These are phyloP conservation scores for Bruchidius siliquastri DNA, from an alignment of 2,888 invertebrate species.

Conservation along the genomic window DNA sequence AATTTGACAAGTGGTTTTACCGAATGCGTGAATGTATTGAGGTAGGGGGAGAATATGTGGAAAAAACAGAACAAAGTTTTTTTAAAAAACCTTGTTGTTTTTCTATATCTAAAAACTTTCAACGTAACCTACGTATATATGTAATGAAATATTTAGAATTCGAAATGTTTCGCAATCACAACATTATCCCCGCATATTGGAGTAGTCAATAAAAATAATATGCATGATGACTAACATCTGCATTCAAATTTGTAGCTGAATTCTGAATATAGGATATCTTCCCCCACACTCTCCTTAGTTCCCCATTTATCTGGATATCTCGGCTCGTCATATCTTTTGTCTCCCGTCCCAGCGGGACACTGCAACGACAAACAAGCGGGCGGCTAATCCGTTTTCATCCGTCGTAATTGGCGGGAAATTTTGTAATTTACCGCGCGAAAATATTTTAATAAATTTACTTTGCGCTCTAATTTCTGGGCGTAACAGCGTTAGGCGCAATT, in stretches of 20 bases:
- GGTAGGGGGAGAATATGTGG: no score
- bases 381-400: conserved; percentile 6
- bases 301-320: not conserved
- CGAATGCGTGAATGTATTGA: no score
- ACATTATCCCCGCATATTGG: no score
- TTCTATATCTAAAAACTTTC: no score
- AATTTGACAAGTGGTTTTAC: no score
- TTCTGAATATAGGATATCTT: not conserved
- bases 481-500: not conserved
- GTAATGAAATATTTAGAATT: no score
- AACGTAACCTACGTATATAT: no score
- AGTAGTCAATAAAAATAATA: no score
- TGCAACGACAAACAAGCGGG: conserved; percentile 2
- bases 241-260: not conserved
- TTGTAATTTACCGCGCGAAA: conserved; percentile 6
- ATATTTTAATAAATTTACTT: conserved; percentile 7
- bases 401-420: conserved; percentile 5
- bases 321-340: not conserved
- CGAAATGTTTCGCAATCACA: no score
- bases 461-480: not conserved
- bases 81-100: no score
- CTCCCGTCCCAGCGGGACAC: not conserved
- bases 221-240: no score
- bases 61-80: no score
- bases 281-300: not conserved